phyloP scores from a whole-genome alignment of 1,140 invertebrate genomes.

The Trachelipus rathkii region DNA sequence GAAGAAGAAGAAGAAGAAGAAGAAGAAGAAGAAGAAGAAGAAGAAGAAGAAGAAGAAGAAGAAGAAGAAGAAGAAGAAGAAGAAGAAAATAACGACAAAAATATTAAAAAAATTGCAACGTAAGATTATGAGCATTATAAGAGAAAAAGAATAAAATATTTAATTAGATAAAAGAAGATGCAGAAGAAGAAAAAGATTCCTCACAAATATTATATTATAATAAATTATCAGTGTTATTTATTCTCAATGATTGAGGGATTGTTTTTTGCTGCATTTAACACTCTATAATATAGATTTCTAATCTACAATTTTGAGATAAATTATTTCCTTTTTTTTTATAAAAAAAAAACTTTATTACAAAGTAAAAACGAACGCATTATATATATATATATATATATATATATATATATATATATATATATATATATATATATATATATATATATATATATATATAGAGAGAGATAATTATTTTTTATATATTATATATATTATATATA shows the following conservation, averaged over 20 bases:
- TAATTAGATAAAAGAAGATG: background rate
- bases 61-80: background rate
- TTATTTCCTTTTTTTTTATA: no score
- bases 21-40: conserved; percentile 11
- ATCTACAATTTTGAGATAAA: no score
- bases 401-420: conserved; percentile 14
- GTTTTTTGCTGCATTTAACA: no score
- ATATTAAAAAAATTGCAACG: background rate
- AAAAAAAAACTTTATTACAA: no score
- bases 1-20: conserved; percentile 8
- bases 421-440: conserved; percentile 15
- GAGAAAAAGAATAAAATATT: background rate
- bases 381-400: background rate
- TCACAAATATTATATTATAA: no score
- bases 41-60: background rate
- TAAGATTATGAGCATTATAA: background rate
- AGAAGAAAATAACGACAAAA: background rate
- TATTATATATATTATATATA: conserved; percentile 7
- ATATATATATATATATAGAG: no score
- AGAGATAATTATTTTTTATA: no score
- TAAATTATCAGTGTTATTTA: no score
- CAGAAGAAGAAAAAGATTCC: no score
- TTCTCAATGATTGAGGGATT: no score
- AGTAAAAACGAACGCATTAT: no score
- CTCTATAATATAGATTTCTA: no score